Base-by-base conservation (phyloP, 1,140 invertebrate genomes). In the Coboldia fuscipes region DNA sequence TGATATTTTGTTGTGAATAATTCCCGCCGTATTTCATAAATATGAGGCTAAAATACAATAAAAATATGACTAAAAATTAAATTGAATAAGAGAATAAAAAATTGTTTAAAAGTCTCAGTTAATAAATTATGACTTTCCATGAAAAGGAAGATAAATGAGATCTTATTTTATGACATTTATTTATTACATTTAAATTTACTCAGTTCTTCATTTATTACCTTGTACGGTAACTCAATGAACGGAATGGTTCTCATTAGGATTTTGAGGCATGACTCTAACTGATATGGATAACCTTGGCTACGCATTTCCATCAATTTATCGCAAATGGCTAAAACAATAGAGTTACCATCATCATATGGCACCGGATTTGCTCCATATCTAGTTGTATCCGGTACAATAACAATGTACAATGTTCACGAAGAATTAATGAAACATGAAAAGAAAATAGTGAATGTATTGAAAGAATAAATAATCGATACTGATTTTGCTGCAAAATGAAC, bases 191-290 rank as follows among this genome's bases (percentile, higher is more conserved):
- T n/a, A n/a, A n/a, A n/a, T n/a, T n/a, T n/a, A n/a, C 4, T 12
- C 12, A 10, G 14, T 5, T 27, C 14, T 27, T 12, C 12, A 27
- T 27, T 7, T 23, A 23, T 45, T 34, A 56, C 52, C 45, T 51
- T 53, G 22, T 44, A 51, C 20, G 52, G 52, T 47, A 55, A 47
- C 34, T 54, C 50, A 37, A 55, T 51, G 40, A 46, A 42, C 3
- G 68, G 58, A 15, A 75, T 54, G 7, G 66, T 70, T 42, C 72
- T 59, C 15, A 79, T 40, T 7, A 75, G 40, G n/a, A 79, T 45
- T 46, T 65, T 67, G 12, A 79, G 53, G 46, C 75, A 80, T 6
- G 58, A 55, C 0, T 75, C 57, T 26, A 76, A 44, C 44, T 75
- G 67, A 40, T 68, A 67, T 0, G 72, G 69, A 51, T 73, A 76